Evolutionary conservation across 2,113 vertebrate species (phyloP), one percentile per base, ranked within the genome.

Genomic region (Gadus macrocephalus): DNA sequence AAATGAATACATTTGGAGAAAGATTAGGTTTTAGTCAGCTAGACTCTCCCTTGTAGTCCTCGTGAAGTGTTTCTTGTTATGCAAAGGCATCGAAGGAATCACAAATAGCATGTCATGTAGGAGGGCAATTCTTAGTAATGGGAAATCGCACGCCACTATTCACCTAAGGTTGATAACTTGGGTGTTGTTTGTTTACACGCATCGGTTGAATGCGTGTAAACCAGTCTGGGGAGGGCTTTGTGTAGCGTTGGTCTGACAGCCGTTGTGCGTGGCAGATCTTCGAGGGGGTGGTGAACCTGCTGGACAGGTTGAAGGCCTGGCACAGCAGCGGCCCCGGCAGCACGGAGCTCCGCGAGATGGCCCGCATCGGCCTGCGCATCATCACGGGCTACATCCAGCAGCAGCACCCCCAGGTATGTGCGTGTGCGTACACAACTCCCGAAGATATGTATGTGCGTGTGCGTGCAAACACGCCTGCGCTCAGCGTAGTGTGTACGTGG

Each of bases 271-370:
- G 78, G 67, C 86, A 98, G 97, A 95, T 98, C 74, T 97, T 96
- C 1, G 97, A 99, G 65, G 95, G 95, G 15, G 91, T 97, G 80
- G 95, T 95, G 85, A 93, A 93, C 88, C 93, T 99, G 61, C 90
- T 98, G 69, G 97, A 98, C 87, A 94, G 88, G 78, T 89, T 98
- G 75, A 91, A 94, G 0, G 96, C 90, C 4, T 99, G 97, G 97
- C 92, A 94, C 5, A 93, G 94, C 83, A 88, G 92, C 71, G 88
- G 92, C 79, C 92, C 93, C 0, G 92, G 94, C 28, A 76, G 90
- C 7, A 82, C 90, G 0, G 95, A 98, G 58, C 93, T 98, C n/a
- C 93, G 88, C 62, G 96, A 98, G 86, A 98, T 98, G 96, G 94
- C 96, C 0, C 95, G 97, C 90, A 92, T 97, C 0, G 96, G 96